A percentile compares a stretch with the other conserved stretches of the same genome.
phyloP scores from a whole-genome alignment of 1,140 invertebrate species.

The Diorhabda elongata region DNA sequence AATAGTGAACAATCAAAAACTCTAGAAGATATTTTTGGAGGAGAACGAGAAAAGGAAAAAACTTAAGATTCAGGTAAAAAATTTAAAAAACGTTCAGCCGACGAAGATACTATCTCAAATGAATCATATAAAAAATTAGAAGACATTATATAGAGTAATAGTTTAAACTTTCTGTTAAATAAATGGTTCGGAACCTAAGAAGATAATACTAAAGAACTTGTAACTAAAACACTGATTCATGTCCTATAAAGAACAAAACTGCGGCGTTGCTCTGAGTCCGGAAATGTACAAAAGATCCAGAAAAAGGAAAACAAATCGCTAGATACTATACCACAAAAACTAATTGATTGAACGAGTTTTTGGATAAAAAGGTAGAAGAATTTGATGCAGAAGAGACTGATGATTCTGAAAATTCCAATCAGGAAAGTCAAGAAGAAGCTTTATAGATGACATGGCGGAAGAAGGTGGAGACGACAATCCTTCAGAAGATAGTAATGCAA shows the following conservation, averaged over 20 bases:
- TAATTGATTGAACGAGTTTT: slow-evolving; percentile 1
- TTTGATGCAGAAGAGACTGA: slow-evolving; percentile 2
- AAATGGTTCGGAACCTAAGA: background rate
- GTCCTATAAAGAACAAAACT: background rate
- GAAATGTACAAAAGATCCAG: too few species aligned
- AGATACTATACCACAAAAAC: too few species aligned
- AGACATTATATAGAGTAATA: too few species aligned
- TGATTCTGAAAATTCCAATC: background rate
- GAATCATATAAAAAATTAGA: background rate
- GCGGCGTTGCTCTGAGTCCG: too few species aligned
- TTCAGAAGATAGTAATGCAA: slow-evolving; percentile 39
- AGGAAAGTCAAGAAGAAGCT: background rate
- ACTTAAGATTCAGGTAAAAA: background rate
- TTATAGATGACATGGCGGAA: slow-evolving; percentile 27
- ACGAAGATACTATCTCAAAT: background rate
- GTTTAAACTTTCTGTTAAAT: background rate
- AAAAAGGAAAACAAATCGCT: too few species aligned
- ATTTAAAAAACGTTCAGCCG: background rate
- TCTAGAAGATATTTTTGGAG: too few species aligned
- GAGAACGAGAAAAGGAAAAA: background rate
- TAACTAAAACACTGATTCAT: background rate
- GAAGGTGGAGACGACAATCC: slow-evolving; percentile 39
- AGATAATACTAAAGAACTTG: background rate
- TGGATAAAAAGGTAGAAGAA: slow-evolving; percentile 9
- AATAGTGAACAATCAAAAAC: too few species aligned